Conservation (phyloP, 2,113 vertebrate genomes). For the Phyllostomus hastatus region DNA sequence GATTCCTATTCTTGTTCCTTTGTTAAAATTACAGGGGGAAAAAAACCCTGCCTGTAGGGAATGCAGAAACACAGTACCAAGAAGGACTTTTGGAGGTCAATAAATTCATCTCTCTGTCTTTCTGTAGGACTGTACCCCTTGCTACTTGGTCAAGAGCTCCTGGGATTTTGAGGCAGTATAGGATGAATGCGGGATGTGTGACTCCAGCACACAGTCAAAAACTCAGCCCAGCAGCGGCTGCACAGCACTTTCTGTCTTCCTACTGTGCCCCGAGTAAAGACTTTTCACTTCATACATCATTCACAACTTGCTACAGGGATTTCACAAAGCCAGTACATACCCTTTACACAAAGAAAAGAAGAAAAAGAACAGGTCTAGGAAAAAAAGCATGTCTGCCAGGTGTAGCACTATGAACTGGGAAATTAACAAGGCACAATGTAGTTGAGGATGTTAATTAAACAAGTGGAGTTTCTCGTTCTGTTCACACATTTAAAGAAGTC, state of each 20-base stretch:
- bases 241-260: slow-evolving; percentile 79
- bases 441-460: slow-evolving; percentile 71
- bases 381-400: slow-evolving; percentile 50
- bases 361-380: slow-evolving; percentile 57
- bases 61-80: not conserved
- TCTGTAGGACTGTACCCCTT: slow-evolving; percentile 37
- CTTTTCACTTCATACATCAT: slow-evolving; percentile 86
- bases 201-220: slow-evolving; percentile 61
- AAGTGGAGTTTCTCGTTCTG: not conserved
- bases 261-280: slow-evolving; percentile 81
- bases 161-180: slow-evolving; percentile 73
- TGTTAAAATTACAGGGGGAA: slow-evolving; percentile 23
- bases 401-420: slow-evolving; percentile 54
- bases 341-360: slow-evolving; percentile 75
- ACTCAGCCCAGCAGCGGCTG: slow-evolving; percentile 72
- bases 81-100: slow-evolving; percentile 38
- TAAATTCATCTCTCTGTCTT: slow-evolving; percentile 45
- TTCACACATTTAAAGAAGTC: slow-evolving; percentile 54
- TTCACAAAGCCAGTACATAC: slow-evolving; percentile 80
- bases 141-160: slow-evolving; percentile 63
- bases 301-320: slow-evolving; percentile 84
- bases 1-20: slow-evolving; percentile 27
- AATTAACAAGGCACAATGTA: slow-evolving; percentile 64
- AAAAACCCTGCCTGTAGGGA: not conserved
- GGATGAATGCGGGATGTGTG: slow-evolving; percentile 67